Conservation (phyloP, 2,888 invertebrate species). For the Tanypteryx hageni region DNA sequence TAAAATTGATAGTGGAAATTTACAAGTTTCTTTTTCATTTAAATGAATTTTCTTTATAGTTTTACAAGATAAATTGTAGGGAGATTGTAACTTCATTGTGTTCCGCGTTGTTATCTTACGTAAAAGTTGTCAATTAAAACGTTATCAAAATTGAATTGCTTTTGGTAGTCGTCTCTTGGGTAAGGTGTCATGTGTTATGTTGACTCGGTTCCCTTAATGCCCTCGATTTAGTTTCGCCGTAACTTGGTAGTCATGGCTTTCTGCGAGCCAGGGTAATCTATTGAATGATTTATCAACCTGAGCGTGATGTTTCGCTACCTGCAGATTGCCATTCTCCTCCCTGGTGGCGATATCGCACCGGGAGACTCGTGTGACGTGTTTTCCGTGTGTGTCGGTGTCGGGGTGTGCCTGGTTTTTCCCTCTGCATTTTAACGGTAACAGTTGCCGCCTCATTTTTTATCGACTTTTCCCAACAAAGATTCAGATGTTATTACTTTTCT, state of each 20-base stretch:
- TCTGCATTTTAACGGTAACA: neutral
- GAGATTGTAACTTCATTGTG: too few species aligned
- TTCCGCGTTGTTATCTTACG: neutral
- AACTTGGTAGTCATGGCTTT: conserved; percentile 24
- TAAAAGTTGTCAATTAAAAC: neutral
- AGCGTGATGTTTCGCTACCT: conserved; percentile 7
- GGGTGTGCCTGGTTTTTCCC: conserved; percentile 12
- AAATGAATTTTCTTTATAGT: too few species aligned
- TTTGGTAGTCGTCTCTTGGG: neutral
- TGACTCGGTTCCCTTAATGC: neutral
- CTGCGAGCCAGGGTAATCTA: neutral
- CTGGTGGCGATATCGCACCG: conserved; percentile 30
- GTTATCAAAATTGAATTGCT: neutral
- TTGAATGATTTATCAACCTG: conserved; percentile 34
- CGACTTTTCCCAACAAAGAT: neutral
- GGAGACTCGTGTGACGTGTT: neutral
- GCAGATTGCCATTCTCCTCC: conserved; percentile 30
- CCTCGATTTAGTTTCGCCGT: neutral
- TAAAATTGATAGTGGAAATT: too few species aligned
- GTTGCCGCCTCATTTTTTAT: neutral
- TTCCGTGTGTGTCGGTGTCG: neutral
- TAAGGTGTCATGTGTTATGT: neutral
- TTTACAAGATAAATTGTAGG: too few species aligned
- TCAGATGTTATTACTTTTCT: neutral
- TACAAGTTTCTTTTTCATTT: too few species aligned